Conservation (phyloP, 2,888 invertebrate genomes). For the Orthosia cruda region DNA sequence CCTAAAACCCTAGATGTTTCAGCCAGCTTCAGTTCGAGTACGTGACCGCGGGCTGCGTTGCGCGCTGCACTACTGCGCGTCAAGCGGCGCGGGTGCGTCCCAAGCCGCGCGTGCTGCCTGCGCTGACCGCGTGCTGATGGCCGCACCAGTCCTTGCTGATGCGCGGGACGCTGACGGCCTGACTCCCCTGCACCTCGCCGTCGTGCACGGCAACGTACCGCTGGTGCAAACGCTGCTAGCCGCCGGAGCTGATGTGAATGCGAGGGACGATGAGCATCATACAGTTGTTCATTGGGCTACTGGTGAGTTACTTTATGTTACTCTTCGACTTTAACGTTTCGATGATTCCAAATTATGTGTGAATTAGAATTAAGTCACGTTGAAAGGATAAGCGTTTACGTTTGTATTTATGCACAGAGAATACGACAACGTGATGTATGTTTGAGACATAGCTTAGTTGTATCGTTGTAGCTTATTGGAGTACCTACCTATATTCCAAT, state of each 20-base stretch:
- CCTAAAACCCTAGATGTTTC: conserved; percentile 2
- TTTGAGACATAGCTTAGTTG: too few species aligned
- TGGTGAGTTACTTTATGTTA: conserved; percentile 91
- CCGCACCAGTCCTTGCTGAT: conserved; percentile 96
- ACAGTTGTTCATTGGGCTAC: conserved; percentile 99
- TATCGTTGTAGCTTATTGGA: too few species aligned
- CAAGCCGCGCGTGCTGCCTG: conserved; percentile 96
- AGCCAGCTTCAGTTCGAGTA: conserved; percentile 92
- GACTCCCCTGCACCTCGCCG: conserved; percentile 98
- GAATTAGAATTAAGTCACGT: too few species aligned
- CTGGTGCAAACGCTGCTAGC: conserved; percentile 97
- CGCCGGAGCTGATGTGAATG: conserved; percentile 97
- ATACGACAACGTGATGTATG: too few species aligned
- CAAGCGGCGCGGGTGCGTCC: conserved; percentile 94
- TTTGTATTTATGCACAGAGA: too few species aligned
- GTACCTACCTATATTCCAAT: too few species aligned
- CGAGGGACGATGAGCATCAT: conserved; percentile 98
- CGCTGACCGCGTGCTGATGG: conserved; percentile 96
- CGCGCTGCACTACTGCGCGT: conserved; percentile 98
- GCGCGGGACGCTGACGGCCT: conserved; percentile 98
- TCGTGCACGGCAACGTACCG: conserved; percentile 97
- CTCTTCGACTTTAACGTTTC: too few species aligned
- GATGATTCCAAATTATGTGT: too few species aligned
- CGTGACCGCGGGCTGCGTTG: conserved; percentile 96
- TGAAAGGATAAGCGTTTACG: too few species aligned